These are phyloP conservation scores for Philotrypesis tridentata DNA, from an alignment of 1,140 invertebrate genomes.

Conservation along the genomic window DNA sequence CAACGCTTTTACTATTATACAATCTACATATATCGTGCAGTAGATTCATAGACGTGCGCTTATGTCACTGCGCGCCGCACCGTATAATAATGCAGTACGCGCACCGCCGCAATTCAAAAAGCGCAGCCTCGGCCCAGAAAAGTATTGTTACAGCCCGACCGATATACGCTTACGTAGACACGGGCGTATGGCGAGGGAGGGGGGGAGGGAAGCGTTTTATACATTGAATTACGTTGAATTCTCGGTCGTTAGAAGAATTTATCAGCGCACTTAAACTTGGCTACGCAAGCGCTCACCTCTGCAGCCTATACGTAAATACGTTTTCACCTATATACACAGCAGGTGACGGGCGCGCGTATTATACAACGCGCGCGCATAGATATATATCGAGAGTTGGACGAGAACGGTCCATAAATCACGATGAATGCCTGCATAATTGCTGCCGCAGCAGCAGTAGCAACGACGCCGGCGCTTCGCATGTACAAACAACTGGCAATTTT, in stretches of 20 bases:
- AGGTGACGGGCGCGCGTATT: too few species aligned
- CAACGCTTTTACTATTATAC: background rate
- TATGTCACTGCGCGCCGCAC: background rate
- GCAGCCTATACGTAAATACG: background rate
- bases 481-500: conserved; percentile 48
- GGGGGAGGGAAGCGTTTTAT: too few species aligned
- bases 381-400: conserved; percentile 2
- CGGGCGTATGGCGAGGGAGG: too few species aligned
- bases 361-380: background rate
- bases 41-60: background rate
- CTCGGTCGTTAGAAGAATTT: conserved; percentile 13
- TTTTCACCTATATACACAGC: background rate
- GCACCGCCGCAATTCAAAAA: background rate
- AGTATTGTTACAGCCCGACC: background rate
- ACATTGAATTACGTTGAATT: conserved; percentile 11
- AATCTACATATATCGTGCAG: background rate
- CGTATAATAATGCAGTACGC: background rate
- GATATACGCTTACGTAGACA: too few species aligned
- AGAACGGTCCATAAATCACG: conserved; percentile 41
- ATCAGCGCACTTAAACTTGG: background rate
- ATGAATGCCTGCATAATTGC: conserved; percentile 45
- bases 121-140: conserved; percentile 4
- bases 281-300: background rate
- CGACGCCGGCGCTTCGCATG: background rate
- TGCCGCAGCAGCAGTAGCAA: background rate